Conservation (phyloP, 2,113 vertebrate genomes). For the Prolemur simus region DNA sequence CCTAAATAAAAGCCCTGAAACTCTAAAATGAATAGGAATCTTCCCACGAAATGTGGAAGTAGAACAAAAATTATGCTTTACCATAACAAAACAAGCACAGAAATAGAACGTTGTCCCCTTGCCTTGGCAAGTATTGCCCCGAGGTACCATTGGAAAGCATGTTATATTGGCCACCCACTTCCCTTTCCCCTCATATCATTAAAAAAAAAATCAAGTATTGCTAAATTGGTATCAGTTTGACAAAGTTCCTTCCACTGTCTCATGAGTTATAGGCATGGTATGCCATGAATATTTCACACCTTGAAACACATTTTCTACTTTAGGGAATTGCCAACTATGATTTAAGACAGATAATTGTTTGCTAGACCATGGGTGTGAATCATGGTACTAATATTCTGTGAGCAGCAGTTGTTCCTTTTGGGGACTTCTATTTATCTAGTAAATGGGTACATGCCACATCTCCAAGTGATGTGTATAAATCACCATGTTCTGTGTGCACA, state of each 20-base stretch:
- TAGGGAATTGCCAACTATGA: not conserved
- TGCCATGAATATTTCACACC: not conserved
- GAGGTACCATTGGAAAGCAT: not conserved
- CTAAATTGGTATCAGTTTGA: rapidly evolving
- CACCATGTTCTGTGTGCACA: not conserved
- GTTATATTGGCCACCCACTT: not conserved
- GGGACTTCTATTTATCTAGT: not conserved
- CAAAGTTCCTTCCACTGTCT: rapidly evolving
- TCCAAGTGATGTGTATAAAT: no score
- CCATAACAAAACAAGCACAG: not conserved
- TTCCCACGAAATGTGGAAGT: not conserved
- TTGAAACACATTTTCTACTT: not conserved
- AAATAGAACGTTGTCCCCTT: not conserved
- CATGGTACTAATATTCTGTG: no score
- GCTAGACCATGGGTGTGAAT: not conserved
- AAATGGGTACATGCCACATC: not conserved
- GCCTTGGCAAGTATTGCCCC: not conserved
- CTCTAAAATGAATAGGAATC: not conserved
- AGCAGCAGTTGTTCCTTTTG: no score
- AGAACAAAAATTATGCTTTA: not conserved
- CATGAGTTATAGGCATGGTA: rapidly evolving
- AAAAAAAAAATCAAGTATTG: not conserved
- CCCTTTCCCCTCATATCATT: not conserved
- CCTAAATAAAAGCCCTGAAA: not conserved
- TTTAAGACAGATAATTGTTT: not conserved